A percentile compares a stretch with the other conserved stretches of the same genome.
These are phyloP conservation scores for Polyommatus iphigenia DNA, from an alignment of 2,888 invertebrate genomes.

Conservation along the genomic window DNA sequence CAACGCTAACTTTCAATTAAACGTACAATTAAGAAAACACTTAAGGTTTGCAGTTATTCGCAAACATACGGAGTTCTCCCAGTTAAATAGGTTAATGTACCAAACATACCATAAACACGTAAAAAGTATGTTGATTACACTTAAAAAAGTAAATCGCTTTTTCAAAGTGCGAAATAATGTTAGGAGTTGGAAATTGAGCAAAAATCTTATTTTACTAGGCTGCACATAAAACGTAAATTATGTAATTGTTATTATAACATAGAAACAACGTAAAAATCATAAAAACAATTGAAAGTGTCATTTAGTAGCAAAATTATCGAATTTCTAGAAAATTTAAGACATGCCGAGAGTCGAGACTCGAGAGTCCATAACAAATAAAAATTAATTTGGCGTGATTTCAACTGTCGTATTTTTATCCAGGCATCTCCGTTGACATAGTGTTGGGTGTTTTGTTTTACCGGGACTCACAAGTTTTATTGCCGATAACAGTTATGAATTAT, in stretches of 20 bases:
- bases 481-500: slow-evolving; percentile 29
- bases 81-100: slow-evolving; percentile 2
- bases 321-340: not conserved
- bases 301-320: slow-evolving; percentile 27
- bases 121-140: not conserved
- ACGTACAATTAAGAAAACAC: slow-evolving; percentile 23
- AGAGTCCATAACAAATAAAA: slow-evolving; percentile 48
- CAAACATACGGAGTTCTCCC: not conserved
- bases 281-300: not conserved
- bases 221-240: too few species aligned
- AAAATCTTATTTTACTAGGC: not conserved
- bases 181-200: not conserved
- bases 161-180: not conserved
- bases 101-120: not conserved
- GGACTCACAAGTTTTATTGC: slow-evolving; percentile 40
- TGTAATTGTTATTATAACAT: too few species aligned
- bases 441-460: slow-evolving; percentile 44
- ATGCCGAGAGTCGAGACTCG: slow-evolving; percentile 40
- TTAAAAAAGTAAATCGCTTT: not conserved
- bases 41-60: slow-evolving; percentile 12
- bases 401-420: slow-evolving; percentile 64
- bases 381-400: slow-evolving; percentile 67
- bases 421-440: slow-evolving; percentile 46
- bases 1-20: slow-evolving; percentile 3
- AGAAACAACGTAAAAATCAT: too few species aligned